Conservation (phyloP, 2,797 vertebrate species). For the Danio tinwini region DNA sequence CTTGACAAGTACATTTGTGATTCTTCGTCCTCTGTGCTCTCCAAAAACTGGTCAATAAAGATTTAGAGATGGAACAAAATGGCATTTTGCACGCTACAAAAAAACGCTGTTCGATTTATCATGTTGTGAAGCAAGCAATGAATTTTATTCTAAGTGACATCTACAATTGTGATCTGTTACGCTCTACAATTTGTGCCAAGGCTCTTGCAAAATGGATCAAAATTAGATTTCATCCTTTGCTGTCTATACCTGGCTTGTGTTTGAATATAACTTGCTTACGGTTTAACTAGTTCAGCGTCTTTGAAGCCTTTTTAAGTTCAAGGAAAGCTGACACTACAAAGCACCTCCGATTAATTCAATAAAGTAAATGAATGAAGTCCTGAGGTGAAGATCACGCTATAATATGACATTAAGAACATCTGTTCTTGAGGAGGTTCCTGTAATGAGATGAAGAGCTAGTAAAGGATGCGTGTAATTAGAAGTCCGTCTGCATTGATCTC, state of each 20-base stretch:
- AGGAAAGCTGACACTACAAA: constrained; percentile 43
- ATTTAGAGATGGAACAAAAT: constrained; percentile 32
- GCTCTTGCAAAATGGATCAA: constrained; percentile 9
- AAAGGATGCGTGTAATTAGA: constrained; percentile 11
- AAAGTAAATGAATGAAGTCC: constrained; percentile 29
- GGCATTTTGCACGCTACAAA: background rate
- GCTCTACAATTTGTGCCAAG: background rate
- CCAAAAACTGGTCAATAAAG: constrained; percentile 21
- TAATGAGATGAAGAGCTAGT: constrained; percentile 3
- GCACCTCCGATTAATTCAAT: constrained; percentile 25
- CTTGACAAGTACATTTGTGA: constrained; percentile 8
- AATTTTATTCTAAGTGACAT: constrained; percentile 34
- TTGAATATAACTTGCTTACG: constrained; percentile 37
- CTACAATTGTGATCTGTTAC: constrained; percentile 1
- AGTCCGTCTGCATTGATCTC: constrained; percentile 33
- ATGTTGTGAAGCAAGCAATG: constrained; percentile 1
- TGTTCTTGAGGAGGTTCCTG: constrained; percentile 26
- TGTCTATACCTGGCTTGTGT: constrained; percentile 39
- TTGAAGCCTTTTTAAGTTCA: constrained; percentile 38
- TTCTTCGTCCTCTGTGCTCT: background rate
- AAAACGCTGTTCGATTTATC: constrained; percentile 11
- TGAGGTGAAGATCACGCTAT: constrained; percentile 27
- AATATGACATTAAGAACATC: constrained; percentile 34
- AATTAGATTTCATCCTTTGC: constrained; percentile 36
- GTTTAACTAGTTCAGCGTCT: constrained; percentile 24